Conservation (phyloP, 2,797 vertebrate genomes). For the Epinephelus coioides region DNA sequence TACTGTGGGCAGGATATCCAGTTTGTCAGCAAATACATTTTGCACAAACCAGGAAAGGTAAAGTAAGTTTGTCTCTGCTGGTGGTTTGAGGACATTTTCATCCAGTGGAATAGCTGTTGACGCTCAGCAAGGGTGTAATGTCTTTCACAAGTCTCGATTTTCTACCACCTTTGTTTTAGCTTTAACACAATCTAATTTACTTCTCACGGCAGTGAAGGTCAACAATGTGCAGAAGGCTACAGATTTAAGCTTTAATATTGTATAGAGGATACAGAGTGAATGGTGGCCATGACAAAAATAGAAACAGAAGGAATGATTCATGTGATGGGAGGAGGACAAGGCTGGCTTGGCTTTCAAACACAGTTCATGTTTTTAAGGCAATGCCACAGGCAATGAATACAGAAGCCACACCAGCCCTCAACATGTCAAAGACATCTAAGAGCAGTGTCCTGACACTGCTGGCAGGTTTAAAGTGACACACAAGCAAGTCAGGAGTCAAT, state of each 20-base stretch:
- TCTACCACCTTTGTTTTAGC: slow-evolving; percentile 10
- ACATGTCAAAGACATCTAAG: slow-evolving; percentile 25
- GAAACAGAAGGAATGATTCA: slow-evolving; percentile 62
- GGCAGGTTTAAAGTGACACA: not conserved
- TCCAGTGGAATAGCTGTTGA: slow-evolving; percentile 13
- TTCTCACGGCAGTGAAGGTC: not conserved
- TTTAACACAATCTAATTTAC: slow-evolving; percentile 20
- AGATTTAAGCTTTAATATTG: slow-evolving; percentile 22
- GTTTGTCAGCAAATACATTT: slow-evolving; percentile 12
- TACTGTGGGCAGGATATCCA: not conserved
- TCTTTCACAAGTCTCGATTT: slow-evolving; percentile 6
- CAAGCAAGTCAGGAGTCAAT: slow-evolving; percentile 4
- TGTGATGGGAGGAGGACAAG: slow-evolving; percentile 52
- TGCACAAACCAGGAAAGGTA: not conserved
- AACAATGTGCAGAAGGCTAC: not conserved
- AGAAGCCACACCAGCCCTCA: slow-evolving; percentile 25
- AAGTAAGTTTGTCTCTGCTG: slow-evolving; percentile 11
- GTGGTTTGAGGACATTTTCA: slow-evolving; percentile 15
- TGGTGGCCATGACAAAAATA: slow-evolving; percentile 35
- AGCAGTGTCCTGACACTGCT: not conserved
- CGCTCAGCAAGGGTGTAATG: not conserved
- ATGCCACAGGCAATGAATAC: slow-evolving; percentile 33
- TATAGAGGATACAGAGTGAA: slow-evolving; percentile 32
- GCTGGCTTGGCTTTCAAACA: slow-evolving; percentile 51
- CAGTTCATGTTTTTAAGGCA: slow-evolving; percentile 55